Percentiles rank a stretch among this genome's conserved stretches.
phyloP scores from a whole-genome alignment of 1,140 invertebrate genomes.

The Nasonia vitripennis region DNA sequence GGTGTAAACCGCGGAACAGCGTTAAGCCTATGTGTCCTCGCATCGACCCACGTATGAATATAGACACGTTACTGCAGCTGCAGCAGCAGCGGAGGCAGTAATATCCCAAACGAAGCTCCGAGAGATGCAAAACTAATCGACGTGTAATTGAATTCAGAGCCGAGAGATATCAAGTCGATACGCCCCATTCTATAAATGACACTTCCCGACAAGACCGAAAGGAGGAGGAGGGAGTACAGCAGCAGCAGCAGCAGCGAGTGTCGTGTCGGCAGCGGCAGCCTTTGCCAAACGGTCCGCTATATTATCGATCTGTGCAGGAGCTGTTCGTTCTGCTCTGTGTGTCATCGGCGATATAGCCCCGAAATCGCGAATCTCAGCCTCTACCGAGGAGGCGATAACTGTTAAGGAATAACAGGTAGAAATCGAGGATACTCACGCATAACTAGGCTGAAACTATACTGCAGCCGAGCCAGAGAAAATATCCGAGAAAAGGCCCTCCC shows the following conservation, averaged over 20 bases:
- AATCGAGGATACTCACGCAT: slow-evolving; percentile 39
- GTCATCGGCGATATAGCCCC: not conserved
- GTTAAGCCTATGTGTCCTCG: not conserved
- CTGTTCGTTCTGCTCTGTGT: not conserved
- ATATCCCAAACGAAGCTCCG: too few species aligned
- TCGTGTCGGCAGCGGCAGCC: not conserved
- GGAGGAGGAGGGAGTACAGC: not conserved
- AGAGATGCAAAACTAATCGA: not conserved
- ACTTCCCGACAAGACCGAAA: slow-evolving; percentile 14
- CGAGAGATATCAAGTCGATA: not conserved
- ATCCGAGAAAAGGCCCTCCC: not conserved
- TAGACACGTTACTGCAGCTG: not conserved
- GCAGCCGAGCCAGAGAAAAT: not conserved
- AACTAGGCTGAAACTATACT: slow-evolving; percentile 1
- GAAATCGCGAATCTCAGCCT: not conserved
- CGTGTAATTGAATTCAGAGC: not conserved
- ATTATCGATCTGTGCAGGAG: slow-evolving; percentile 45
- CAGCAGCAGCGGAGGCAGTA: not conserved
- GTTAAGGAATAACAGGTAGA: not conserved
- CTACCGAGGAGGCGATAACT: not conserved
- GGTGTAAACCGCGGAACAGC: too few species aligned
- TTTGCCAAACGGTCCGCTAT: slow-evolving; percentile 37
- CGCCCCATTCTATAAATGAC: slow-evolving; percentile 45
- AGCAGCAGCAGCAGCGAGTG: not conserved
- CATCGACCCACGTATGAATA: not conserved